A percentile compares a stretch with the other conserved stretches of the same genome.
Conservation (phyloP, 1,140 invertebrate species). For the Nephotettix cincticeps region DNA sequence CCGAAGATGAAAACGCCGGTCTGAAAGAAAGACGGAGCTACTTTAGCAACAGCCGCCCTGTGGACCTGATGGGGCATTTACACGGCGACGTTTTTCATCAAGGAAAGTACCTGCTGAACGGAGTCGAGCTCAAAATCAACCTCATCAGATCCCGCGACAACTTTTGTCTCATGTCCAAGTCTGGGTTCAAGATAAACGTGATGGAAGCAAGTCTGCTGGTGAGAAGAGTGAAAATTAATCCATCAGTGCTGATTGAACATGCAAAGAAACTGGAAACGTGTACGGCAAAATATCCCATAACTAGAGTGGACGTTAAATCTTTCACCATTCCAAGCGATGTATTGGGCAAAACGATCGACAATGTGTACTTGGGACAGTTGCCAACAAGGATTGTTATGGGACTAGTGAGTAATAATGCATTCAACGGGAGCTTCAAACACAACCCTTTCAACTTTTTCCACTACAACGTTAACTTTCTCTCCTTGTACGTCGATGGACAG, state of each 20-base stretch:
- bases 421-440: slow-evolving; percentile 43
- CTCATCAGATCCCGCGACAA: slow-evolving; percentile 41
- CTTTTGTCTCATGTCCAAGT: slow-evolving; percentile 44
- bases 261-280: slow-evolving; percentile 44
- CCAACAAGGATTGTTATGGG: slow-evolving; percentile 47
- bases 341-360: slow-evolving; percentile 44
- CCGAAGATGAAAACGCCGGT: background rate
- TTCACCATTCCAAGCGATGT: slow-evolving; percentile 43
- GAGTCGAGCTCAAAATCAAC: slow-evolving; percentile 46
- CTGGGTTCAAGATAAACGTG: slow-evolving; percentile 35
- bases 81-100: slow-evolving; percentile 42
- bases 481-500: slow-evolving; percentile 30
- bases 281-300: slow-evolving; percentile 48
- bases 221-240: background rate
- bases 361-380: slow-evolving; percentile 45
- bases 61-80: slow-evolving; percentile 11
- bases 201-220: slow-evolving; percentile 42
- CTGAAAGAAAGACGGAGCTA: background rate
- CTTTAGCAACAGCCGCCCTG: background rate
- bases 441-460: slow-evolving; percentile 49
- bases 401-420: slow-evolving; percentile 47
- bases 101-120: slow-evolving; percentile 47
- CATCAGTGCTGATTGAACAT: too few species aligned
- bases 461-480: slow-evolving; percentile 39
- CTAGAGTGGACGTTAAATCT: slow-evolving; percentile 43